phyloP scores from a whole-genome alignment of 2,797 vertebrate genomes.

The Lepilemur septentrionalis region DNA sequence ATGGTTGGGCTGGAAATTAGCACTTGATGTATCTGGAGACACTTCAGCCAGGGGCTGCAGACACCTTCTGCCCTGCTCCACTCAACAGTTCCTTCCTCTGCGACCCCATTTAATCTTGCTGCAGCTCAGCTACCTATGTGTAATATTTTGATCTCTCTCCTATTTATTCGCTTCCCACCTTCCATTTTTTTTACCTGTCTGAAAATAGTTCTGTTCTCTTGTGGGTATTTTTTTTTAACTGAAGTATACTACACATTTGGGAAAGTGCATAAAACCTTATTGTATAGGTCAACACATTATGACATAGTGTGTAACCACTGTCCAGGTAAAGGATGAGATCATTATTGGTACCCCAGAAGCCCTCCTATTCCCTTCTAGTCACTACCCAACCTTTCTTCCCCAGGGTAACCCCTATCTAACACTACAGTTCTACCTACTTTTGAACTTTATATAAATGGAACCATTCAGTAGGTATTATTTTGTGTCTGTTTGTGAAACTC shows the following conservation, averaged over 20 bases:
- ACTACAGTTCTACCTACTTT: neutral
- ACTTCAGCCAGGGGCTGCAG: neutral
- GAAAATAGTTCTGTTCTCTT: neutral
- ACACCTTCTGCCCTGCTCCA: neutral
- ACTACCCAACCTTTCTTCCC: neutral
- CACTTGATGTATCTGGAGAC: neutral
- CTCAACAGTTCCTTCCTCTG: neutral
- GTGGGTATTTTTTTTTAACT: neutral
- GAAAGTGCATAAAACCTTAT: neutral
- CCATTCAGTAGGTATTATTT: neutral
- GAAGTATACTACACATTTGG: neutral
- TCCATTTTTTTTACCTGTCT: neutral
- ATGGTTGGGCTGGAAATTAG: neutral
- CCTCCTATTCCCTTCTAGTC: neutral
- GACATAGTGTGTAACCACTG: neutral
- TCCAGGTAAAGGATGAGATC: neutral
- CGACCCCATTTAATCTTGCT: neutral
- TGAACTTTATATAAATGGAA: constrained; percentile 1
- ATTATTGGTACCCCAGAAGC: neutral
- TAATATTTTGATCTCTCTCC: neutral
- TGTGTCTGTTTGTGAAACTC: neutral
- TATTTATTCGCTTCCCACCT: neutral
- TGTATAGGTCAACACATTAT: neutral
- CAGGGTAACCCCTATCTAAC: neutral
- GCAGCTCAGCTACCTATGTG: neutral